These are phyloP conservation scores for Zaprionus capensis DNA, from an alignment of 1,140 invertebrate species.

Conservation along the genomic window DNA sequence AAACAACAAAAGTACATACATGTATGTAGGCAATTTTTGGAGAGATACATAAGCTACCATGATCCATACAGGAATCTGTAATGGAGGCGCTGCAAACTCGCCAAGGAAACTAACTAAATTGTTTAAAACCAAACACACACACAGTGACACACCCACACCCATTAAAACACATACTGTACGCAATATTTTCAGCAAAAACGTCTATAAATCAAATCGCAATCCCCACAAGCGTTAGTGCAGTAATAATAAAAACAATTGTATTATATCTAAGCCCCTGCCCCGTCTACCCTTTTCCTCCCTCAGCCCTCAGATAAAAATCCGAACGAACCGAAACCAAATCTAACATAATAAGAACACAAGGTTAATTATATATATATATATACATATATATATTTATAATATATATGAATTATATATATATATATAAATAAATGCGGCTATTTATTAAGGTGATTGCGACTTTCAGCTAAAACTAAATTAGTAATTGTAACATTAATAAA, in stretches of 20 bases:
- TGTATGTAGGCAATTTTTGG: neutral
- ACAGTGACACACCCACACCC: slow-evolving; percentile 16
- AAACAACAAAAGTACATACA: slow-evolving; percentile 7
- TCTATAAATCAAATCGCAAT: slow-evolving; percentile 44
- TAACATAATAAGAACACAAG: slow-evolving; percentile 71
- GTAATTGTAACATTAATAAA: slow-evolving; percentile 65
- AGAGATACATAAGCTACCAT: neutral
- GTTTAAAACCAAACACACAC: slow-evolving; percentile 13
- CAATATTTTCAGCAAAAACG: slow-evolving; percentile 23
- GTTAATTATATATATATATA: slow-evolving; percentile 67
- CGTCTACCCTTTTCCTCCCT: neutral
- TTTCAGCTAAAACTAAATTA: slow-evolving; percentile 68
- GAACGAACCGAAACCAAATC: slow-evolving; percentile 30
- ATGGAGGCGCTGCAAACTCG: neutral
- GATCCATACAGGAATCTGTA: neutral
- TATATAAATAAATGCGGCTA: slow-evolving; percentile 57
- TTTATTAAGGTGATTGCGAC: slow-evolving; percentile 72
- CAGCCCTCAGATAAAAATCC: slow-evolving; percentile 13
- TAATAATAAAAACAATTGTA: slow-evolving; percentile 74
- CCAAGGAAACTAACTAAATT: slow-evolving; percentile 31
- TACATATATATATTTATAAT: slow-evolving; percentile 32
- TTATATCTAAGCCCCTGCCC: slow-evolving; percentile 65
- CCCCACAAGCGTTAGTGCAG: slow-evolving; percentile 59
- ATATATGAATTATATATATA: slow-evolving; percentile 26
- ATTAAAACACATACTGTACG: slow-evolving; percentile 9